Percentiles rank a stretch among this genome's conserved stretches.
Evolutionary conservation across 2,113 vertebrate species (phyloP).

Genomic region (Eulemur macaco): DNA sequence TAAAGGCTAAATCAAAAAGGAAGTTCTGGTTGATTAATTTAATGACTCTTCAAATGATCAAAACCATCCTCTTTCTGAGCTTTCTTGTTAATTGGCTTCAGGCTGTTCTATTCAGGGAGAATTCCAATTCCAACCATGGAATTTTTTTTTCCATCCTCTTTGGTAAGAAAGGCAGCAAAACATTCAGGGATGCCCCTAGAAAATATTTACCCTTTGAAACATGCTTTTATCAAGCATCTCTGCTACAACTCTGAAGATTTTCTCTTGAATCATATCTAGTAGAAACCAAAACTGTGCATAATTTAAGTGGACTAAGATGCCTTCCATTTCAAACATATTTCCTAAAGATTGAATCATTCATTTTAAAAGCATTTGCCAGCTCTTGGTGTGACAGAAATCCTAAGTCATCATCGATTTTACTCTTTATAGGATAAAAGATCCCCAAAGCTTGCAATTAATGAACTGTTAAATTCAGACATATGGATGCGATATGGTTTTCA

Average conservation of each 20-base stretch:
- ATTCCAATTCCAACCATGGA: background rate
- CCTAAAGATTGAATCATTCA: constrained; percentile 41
- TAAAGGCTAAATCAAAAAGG: constrained; percentile 43
- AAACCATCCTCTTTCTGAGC: background rate
- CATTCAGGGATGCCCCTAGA: background rate
- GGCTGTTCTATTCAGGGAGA: background rate
- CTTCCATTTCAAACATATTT: constrained; percentile 48
- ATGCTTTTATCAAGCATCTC: background rate
- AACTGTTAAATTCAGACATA: constrained; percentile 55
- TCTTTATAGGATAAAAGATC: constrained; percentile 31
- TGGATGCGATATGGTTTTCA: constrained; percentile 52
- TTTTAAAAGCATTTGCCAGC: constrained; percentile 48
- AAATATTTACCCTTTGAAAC: background rate
- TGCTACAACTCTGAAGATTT: constrained; percentile 16
- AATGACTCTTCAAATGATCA: constrained; percentile 53
- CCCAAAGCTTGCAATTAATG: constrained; percentile 37
- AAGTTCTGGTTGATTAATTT: constrained; percentile 65
- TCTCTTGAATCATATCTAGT: constrained; percentile 30
- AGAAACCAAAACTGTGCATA: constrained; percentile 7
- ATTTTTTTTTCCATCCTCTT: constrained; percentile 26
- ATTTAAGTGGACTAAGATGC: constrained; percentile 46
- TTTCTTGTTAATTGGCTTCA: constrained; percentile 49
- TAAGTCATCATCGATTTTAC: constrained; percentile 46
- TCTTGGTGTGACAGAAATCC: constrained; percentile 10
- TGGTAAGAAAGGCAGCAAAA: background rate